These are phyloP conservation scores for Seriola aureovittata DNA, from an alignment of 2,113 vertebrate species.

Conservation along the genomic window DNA sequence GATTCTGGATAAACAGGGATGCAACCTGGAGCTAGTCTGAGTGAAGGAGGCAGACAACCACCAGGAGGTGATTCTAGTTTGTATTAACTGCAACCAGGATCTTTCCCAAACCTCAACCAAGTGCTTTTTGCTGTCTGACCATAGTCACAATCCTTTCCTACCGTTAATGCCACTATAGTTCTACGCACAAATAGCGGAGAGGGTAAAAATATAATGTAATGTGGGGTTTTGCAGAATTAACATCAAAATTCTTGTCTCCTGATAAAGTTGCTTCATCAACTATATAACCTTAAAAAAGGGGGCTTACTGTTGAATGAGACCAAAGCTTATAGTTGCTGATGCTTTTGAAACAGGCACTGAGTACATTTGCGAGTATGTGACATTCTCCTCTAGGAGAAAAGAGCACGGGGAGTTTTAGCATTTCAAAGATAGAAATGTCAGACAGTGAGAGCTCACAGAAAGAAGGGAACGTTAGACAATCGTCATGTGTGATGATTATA, in stretches of 20 bases:
- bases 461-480: constrained; percentile 12
- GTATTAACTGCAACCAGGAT: no score
- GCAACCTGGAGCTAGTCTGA: no score
- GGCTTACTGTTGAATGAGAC: no score
- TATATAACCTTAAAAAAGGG: no score
- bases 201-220: background rate
- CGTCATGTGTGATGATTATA: constrained; percentile 16
- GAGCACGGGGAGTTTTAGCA: constrained; percentile 11
- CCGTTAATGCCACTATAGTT: background rate
- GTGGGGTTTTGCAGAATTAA: background rate
- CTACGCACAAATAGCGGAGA: background rate
- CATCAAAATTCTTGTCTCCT: background rate
- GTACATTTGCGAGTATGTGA: background rate
- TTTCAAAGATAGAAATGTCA: constrained; percentile 37
- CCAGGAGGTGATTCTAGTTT: no score
- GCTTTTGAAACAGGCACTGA: no score
- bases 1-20: no score
- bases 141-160: background rate
- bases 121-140: background rate
- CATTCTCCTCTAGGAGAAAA: background rate
- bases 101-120: background rate
- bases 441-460: background rate
- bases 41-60: no score
- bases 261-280: background rate
- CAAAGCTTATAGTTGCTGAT: no score